phyloP scores from a whole-genome alignment of 2,113 vertebrate species.

The Zosterops borbonicus region DNA sequence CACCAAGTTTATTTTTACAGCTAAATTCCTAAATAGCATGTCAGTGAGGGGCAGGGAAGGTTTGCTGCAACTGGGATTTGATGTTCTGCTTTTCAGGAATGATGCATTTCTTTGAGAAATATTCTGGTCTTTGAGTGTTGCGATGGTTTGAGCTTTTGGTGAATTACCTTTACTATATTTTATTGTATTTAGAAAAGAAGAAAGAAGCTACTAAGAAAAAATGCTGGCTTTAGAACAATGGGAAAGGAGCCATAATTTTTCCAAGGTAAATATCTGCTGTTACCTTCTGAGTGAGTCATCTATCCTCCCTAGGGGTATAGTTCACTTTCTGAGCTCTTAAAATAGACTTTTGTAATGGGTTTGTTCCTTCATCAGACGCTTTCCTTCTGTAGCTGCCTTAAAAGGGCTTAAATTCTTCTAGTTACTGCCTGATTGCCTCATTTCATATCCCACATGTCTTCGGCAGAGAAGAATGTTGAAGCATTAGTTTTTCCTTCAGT shows the following conservation, averaged over 20 bases:
- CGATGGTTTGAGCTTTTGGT: background rate
- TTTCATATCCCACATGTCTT: background rate
- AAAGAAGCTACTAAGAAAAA: background rate
- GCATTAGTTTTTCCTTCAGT: background rate
- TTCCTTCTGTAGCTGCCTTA: conserved; percentile 8
- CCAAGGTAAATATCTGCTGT: background rate
- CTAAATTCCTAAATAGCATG: background rate
- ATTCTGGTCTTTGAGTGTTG: background rate
- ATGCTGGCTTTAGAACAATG: background rate
- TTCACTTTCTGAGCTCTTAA: conserved; percentile 19
- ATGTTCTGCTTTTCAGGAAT: background rate
- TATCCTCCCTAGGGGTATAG: background rate
- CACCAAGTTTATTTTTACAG: background rate
- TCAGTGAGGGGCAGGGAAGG: background rate
- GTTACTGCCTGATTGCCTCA: background rate
- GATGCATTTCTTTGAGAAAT: background rate
- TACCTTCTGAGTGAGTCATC: conserved; percentile 8
- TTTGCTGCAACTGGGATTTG: background rate
- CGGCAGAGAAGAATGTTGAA: background rate
- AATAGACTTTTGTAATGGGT: conserved; percentile 21
- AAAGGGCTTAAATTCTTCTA: conserved; percentile 50
- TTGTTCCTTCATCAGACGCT: background rate
- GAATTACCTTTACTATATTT: background rate
- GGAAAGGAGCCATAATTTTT: background rate
- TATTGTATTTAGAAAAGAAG: background rate